Percentiles rank a stretch among this genome's conserved stretches.
These are phyloP conservation scores for Poecilobothrus nobilitatus DNA, from an alignment of 2,888 invertebrate genomes.

Conservation along the genomic window DNA sequence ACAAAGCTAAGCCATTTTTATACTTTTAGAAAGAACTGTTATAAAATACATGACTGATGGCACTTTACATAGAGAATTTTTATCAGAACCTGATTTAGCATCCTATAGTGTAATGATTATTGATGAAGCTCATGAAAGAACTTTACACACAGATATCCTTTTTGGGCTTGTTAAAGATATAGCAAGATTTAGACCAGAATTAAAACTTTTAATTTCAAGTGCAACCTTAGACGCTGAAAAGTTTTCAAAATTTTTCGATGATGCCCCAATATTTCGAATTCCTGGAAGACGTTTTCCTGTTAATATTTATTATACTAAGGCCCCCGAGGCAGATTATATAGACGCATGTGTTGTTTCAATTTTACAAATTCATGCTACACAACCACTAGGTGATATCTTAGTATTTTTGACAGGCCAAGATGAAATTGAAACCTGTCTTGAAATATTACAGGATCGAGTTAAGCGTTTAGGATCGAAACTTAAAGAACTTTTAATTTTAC, in stretches of 20 bases:
- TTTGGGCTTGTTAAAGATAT: conserved; percentile 97
- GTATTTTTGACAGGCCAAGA: conserved; percentile 94
- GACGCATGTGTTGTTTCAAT: conserved; percentile 97
- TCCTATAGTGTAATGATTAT: conserved; percentile 98
- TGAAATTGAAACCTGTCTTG: conserved; percentile 84
- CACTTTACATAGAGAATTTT: conserved; percentile 91
- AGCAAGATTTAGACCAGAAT: conserved; percentile 81
- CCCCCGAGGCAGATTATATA: conserved; percentile 97
- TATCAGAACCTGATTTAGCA: conserved; percentile 92
- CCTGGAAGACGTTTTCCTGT: conserved; percentile 97
- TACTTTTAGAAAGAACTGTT: conserved; percentile 71
- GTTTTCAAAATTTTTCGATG: conserved; percentile 96
- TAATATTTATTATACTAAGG: conserved; percentile 97
- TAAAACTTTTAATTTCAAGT: conserved; percentile 94
- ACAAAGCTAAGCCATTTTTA: neutral
- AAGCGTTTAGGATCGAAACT: conserved; percentile 88
- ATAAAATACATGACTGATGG: conserved; percentile 99
- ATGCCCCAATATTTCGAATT: conserved; percentile 94
- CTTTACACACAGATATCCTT: conserved; percentile 94
- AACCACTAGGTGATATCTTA: conserved; percentile 89
- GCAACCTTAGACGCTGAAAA: conserved; percentile 98
- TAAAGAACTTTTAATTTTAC: conserved; percentile 82
- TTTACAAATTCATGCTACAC: conserved; percentile 95
- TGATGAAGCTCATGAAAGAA: conserved; percentile 98
- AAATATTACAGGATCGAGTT: conserved; percentile 81